Conservation (phyloP, 2,797 vertebrate genomes). For the Scleropages formosus region DNA sequence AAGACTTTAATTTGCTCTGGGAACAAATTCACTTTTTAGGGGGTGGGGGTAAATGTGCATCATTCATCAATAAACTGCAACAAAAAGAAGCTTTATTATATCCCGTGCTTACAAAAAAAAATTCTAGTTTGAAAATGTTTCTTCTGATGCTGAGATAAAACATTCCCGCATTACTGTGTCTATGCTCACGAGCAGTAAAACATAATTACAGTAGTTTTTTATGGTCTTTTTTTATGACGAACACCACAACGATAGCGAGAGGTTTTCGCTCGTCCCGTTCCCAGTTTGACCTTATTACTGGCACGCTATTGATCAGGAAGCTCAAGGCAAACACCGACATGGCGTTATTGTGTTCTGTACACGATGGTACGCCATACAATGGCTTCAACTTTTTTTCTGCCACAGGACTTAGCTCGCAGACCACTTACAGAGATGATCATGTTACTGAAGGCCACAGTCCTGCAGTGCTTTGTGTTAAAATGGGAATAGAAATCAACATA, state of each 20-base stretch:
- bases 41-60: background rate
- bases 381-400: no score
- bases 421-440: no score
- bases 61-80: background rate
- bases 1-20: background rate
- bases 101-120: background rate
- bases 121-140: background rate
- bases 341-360: background rate
- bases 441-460: no score
- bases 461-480: no score
- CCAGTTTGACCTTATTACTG: background rate
- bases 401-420: no score
- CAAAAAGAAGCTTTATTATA: background rate
- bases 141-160: background rate
- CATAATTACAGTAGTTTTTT: background rate
- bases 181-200: background rate
- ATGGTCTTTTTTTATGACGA: slow-evolving; percentile 1
- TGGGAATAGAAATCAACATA: no score
- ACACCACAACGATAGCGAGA: background rate
- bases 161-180: background rate
- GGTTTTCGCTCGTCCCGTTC: background rate
- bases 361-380: no score
- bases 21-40: slow-evolving; percentile 1
- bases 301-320: background rate
- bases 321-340: background rate